Percentiles rank a stretch among this genome's conserved stretches.
These are phyloP conservation scores for Pseudachorutes palmiensis DNA, from an alignment of 1,140 invertebrate genomes.

Conservation along the genomic window DNA sequence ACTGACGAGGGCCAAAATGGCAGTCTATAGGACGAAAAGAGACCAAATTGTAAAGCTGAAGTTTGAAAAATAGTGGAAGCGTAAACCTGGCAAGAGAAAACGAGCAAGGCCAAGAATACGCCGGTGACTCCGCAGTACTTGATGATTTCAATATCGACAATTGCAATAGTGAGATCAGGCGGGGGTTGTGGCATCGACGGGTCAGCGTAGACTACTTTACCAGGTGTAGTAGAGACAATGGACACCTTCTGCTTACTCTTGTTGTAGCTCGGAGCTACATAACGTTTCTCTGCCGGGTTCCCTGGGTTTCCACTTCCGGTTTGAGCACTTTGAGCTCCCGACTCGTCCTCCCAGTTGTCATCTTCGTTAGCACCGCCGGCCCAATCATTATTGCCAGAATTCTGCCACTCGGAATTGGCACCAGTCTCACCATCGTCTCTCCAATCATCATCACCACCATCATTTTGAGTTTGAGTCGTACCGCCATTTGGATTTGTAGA, in stretches of 20 bases:
- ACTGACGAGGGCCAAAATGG: slow-evolving; percentile 29
- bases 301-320: background rate
- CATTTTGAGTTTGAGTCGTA: too few relatives aligned
- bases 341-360: slow-evolving; percentile 8
- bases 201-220: background rate
- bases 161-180: slow-evolving; percentile 24
- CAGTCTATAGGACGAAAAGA: slow-evolving; percentile 21
- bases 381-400: slow-evolving; percentile 11
- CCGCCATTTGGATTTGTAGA: too few relatives aligned
- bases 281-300: background rate
- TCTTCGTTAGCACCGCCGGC: slow-evolving; percentile 19
- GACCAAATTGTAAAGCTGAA: background rate
- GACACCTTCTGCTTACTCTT: slow-evolving; percentile 12
- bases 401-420: too few relatives aligned
- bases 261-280: background rate
- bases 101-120: slow-evolving; percentile 28
- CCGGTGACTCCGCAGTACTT: slow-evolving; percentile 31
- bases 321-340: background rate
- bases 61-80: background rate
- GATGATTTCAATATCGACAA: slow-evolving; percentile 32
- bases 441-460: too few relatives aligned
- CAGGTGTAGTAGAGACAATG: slow-evolving; percentile 11
- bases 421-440: too few relatives aligned
- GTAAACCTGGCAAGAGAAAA: slow-evolving; percentile 36
- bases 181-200: too few relatives aligned